Evolutionary conservation across 2,888 invertebrate genomes (phyloP).

Genomic region (Phyto melanocephala): DNA sequence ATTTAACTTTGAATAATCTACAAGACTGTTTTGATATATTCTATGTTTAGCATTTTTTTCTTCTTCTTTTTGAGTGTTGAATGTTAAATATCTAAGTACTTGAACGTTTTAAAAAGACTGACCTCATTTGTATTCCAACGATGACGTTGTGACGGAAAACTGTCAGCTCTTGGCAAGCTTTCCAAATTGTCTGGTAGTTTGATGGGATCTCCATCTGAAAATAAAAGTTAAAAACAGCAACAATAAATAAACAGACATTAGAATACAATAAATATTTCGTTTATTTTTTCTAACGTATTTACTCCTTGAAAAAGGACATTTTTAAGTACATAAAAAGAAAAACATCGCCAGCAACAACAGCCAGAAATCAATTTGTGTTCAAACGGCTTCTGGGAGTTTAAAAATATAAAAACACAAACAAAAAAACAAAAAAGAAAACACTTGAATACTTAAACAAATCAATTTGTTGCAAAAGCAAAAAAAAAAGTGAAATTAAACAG

Average conservation of each 20-base stretch:
- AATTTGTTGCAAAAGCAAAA: neutral
- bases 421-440: constrained; percentile 16
- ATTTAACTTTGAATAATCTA: constrained; percentile 42
- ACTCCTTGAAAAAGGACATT: constrained; percentile 28
- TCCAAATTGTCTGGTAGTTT: constrained; percentile 97
- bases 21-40: neutral
- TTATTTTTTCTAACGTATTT: neutral
- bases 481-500: constrained; percentile 22
- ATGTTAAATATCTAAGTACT: constrained; percentile 49
- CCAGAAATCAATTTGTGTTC: constrained; percentile 49
- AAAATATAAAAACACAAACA: constrained; percentile 1
- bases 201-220: constrained; percentile 93
- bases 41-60: neutral
- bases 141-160: constrained; percentile 96
- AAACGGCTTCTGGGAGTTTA: neutral
- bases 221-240: constrained; percentile 65
- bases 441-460: constrained; percentile 27
- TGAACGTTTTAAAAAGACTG: constrained; percentile 74
- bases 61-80: constrained; percentile 27
- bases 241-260: constrained; percentile 55
- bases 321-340: constrained; percentile 10
- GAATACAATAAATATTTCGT: constrained; percentile 44
- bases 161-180: constrained; percentile 94
- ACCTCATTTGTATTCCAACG: constrained; percentile 99
- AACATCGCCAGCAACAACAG: constrained; percentile 16